Evolutionary conservation across 2,113 vertebrate genomes (phyloP).

Genomic region (Pteruthius melanotis): DNA sequence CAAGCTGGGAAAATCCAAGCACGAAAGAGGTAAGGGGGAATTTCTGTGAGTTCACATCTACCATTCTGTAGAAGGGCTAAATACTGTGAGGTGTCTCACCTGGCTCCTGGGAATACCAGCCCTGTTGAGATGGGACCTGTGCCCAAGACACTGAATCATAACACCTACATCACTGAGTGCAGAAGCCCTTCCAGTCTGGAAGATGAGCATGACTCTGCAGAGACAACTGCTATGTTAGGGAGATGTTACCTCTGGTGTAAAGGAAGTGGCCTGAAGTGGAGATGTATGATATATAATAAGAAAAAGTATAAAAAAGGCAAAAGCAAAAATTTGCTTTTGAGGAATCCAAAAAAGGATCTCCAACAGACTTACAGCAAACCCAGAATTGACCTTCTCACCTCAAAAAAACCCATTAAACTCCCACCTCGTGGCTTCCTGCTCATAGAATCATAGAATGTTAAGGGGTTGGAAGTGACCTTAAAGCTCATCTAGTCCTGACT

Average conservation of each 20-base stretch:
- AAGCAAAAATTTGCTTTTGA: no score
- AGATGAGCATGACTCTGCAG: not conserved
- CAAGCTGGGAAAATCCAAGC: not conserved
- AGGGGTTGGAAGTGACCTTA: not conserved
- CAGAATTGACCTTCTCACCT: rapidly evolving
- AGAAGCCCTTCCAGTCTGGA: not conserved
- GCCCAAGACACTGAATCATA: not conserved
- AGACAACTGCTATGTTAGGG: not conserved
- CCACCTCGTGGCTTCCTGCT: not conserved
- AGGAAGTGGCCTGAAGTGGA: not conserved
- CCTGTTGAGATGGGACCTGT: not conserved
- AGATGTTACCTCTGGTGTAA: not conserved
- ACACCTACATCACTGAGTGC: not conserved
- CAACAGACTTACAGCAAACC: not conserved
- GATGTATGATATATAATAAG: rapidly evolving
- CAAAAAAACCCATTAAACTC: not conserved
- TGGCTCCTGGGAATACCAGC: not conserved
- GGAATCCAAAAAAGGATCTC: rapidly evolving
- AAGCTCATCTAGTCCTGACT: no score
- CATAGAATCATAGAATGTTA: not conserved
- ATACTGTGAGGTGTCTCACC: not conserved
- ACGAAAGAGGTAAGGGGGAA: not conserved
- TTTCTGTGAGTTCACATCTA: not conserved
- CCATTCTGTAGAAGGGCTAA: not conserved
- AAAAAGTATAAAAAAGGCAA: not conserved